Percentiles rank a stretch among this genome's conserved stretches.
phyloP scores from a whole-genome alignment of 2,888 invertebrate genomes.

The Melanargia galathea region DNA sequence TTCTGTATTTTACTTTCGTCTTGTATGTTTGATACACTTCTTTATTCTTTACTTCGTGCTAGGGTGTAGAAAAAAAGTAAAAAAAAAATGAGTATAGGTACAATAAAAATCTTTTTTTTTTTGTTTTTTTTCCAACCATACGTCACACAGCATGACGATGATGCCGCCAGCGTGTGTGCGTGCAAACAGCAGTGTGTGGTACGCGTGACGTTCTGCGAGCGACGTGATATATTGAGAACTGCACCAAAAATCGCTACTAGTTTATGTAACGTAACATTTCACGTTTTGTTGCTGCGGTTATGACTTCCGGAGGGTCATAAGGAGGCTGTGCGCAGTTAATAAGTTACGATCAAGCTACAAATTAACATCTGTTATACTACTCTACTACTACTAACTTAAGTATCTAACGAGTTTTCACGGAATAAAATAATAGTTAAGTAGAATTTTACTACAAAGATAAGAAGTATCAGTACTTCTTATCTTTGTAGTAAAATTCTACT shows the following conservation, averaged over 20 bases:
- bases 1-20: too few relatives aligned
- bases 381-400: too few relatives aligned
- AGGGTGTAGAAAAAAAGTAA: too few relatives aligned
- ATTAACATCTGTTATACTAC: neutral
- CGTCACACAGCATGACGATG: slow-evolving; percentile 68
- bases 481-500: too few relatives aligned
- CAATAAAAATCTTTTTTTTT: neutral
- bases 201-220: slow-evolving; percentile 69
- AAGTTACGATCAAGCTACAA: neutral
- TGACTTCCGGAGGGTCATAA: slow-evolving; percentile 24
- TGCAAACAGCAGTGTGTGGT: slow-evolving; percentile 55
- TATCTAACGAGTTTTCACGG: too few relatives aligned
- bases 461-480: too few relatives aligned
- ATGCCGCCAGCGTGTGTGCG: slow-evolving; percentile 58
- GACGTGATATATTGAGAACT: slow-evolving; percentile 79
- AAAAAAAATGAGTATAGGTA: neutral
- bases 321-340: neutral
- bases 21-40: too few relatives aligned
- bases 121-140: slow-evolving; percentile 55
- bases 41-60: too few relatives aligned
- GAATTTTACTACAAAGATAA: too few relatives aligned
- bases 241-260: slow-evolving; percentile 72
- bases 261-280: slow-evolving; percentile 50
- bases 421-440: too few relatives aligned
- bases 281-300: slow-evolving; percentile 44